These are phyloP conservation scores for Seira musarum DNA, from an alignment of 2,888 invertebrate genomes.

Conservation along the genomic window DNA sequence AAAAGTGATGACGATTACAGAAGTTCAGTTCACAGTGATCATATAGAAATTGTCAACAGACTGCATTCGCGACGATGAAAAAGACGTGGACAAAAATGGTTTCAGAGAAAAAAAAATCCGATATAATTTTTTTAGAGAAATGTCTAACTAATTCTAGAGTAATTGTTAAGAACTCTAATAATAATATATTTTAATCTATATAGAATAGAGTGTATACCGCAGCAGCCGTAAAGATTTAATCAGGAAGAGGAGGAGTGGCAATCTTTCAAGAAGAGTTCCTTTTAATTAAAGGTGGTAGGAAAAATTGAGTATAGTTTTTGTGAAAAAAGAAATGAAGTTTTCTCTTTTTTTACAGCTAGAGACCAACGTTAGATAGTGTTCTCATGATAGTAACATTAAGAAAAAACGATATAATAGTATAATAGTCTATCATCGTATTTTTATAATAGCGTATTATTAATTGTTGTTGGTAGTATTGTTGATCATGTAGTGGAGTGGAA, in stretches of 20 bases:
- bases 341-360: background rate
- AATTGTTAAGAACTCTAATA: background rate
- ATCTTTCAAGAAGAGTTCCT: background rate
- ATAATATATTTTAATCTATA: background rate
- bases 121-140: background rate
- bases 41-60: background rate
- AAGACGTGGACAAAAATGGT: background rate
- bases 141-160: constrained; percentile 2
- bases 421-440: constrained; percentile 20
- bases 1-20: background rate
- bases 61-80: constrained; percentile 15
- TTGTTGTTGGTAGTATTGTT: constrained; percentile 40
- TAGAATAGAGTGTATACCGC: constrained; percentile 11
- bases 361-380: constrained; percentile 11
- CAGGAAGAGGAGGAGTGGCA: background rate
- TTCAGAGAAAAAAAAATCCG: background rate
- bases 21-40: constrained; percentile 1
- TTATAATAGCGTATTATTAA: constrained; percentile 20
- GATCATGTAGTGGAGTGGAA: constrained; percentile 32
- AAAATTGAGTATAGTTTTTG: constrained; percentile 13
- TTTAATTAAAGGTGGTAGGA: constrained; percentile 16
- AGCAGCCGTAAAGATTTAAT: constrained; percentile 10
- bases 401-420: background rate
- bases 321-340: background rate
- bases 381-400: constrained; percentile 3